A percentile compares a stretch with the other conserved stretches of the same genome.
Conservation (phyloP, 2,797 vertebrate genomes). For the Amphiprion clarkii region DNA sequence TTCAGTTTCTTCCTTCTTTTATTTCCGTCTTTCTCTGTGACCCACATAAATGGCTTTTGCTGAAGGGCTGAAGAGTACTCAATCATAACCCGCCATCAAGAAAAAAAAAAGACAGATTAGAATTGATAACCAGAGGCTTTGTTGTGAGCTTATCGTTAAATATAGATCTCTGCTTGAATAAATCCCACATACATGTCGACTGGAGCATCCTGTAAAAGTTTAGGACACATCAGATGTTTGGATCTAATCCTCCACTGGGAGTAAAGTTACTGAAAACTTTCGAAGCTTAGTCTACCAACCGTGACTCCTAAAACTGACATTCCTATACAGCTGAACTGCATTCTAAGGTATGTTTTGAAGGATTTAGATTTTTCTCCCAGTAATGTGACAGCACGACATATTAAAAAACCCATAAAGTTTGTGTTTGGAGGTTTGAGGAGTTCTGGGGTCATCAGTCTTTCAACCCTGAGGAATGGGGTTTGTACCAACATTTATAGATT, state of each 20-base stretch:
- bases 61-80: conserved; percentile 29
- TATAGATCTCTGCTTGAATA: conserved; percentile 19
- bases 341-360: too few species aligned
- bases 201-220: neutral
- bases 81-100: conserved; percentile 19
- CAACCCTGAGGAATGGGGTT: too few species aligned
- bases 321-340: too few species aligned
- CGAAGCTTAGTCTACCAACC: neutral
- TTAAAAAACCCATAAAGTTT: too few species aligned
- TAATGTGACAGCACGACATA: too few species aligned
- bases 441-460: too few species aligned
- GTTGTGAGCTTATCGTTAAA: conserved; percentile 40
- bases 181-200: conserved; percentile 1
- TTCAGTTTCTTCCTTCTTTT: neutral
- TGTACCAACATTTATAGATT: too few species aligned
- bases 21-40: conserved; percentile 10
- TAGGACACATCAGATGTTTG: conserved; percentile 3
- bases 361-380: too few species aligned
- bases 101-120: conserved; percentile 36
- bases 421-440: too few species aligned
- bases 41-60: conserved; percentile 42
- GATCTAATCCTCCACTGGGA: neutral
- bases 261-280: neutral
- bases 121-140: conserved; percentile 48
- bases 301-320: too few species aligned